Evolutionary conservation across 2,797 vertebrate genomes (phyloP), one percentile per base, ranked within the genome.

Genomic region (Pseudochaenichthys georgianus): DNA sequence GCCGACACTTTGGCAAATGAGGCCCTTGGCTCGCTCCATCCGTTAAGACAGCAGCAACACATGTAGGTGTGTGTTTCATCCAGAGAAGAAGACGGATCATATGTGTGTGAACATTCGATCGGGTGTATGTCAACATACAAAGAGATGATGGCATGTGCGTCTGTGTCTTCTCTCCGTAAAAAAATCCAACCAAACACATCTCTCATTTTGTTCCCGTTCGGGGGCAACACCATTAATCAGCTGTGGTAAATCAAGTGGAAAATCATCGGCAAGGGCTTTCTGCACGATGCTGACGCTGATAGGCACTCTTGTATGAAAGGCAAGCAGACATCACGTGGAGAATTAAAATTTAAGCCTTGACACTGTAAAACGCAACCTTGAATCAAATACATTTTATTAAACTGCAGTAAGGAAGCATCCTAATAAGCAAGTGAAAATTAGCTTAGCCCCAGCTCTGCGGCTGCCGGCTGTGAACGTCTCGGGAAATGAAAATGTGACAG

Each of bases 1-100:
- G 19, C 70, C 41, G 83, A 83, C 89, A 90, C 83, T 86, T 86
- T 90, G 89, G 88, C 86, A 91, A 92, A 93, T 82, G 90, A 91
- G 85, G 75, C 73, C 76, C 23, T 79, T 77, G 84, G 75, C 70
- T 89, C 61, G 19, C 77, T 87, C 72, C 73, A 83, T 92, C 89
- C 74, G 15, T 70, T 77, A 69, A 88, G 78, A 81, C 73, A 62
- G 82, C 69, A 10, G 78, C 68, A 74, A 71, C 86, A 82, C 51
- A 64, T 83, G 75, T 75, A 80, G 77, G 80, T 75, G 83, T 73
- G 62, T 55, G 79, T 80, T 48, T 76, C 72, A 77, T 61, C 43
- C 51, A 47, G 23, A 77, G 23, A 57, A n/a, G 62, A 67, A 65
- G 75, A 82, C 72, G 8, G 81, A 71, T 51, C 9, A 10, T 21